Evolutionary conservation across 2,888 invertebrate species (phyloP), one percentile per base, ranked within the genome.

Genomic region (Plutella xylostella): DNA sequence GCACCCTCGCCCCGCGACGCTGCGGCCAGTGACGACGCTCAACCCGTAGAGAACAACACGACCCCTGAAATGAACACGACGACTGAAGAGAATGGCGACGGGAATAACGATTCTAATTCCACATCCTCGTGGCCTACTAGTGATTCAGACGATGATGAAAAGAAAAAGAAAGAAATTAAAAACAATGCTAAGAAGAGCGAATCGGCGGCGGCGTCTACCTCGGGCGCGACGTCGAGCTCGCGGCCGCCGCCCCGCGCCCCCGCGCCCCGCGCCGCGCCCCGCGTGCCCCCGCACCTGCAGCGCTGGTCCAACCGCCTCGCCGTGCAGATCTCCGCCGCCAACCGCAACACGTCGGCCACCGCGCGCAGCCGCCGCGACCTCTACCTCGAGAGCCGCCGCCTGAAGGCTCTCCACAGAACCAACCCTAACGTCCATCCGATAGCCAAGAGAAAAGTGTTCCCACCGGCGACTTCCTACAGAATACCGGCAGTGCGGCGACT

Each of bases 251-350:
- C 14, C 3, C 17, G 17, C 9, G 11, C 25, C 17, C 33, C 33
- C 7, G 14, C 33, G 15, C 35, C 35, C 35, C 35, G 11, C 14
- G 17, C 35, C 17, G 11, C 3, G 3, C 9, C 35, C 18, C 14
- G 17, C 4, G 25, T 9, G 6, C 9, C 6, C 25, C 50, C 52
- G 30, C 47, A 48, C 18, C 49, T 61, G 3, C 71, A 75, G 48
- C 60, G 61, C 35, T 80, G 77, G 78, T 80, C 79, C 50, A 71
- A 74, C 53, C 73, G 83, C 1, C 66, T 84, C 11, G 83, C 83
- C 1, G 79, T 83, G 4, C 82, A 79, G 55, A 84, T 84, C 50
- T 62, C 84, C 6, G 82, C 72, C 11, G 84, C 79, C 0, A 84
- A 85, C 48, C 69, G 76, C 56, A 84, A 83, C 56, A 68, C 61